Evolutionary conservation across 2,797 vertebrate genomes (phyloP).

Genomic region (Tinamus major): DNA sequence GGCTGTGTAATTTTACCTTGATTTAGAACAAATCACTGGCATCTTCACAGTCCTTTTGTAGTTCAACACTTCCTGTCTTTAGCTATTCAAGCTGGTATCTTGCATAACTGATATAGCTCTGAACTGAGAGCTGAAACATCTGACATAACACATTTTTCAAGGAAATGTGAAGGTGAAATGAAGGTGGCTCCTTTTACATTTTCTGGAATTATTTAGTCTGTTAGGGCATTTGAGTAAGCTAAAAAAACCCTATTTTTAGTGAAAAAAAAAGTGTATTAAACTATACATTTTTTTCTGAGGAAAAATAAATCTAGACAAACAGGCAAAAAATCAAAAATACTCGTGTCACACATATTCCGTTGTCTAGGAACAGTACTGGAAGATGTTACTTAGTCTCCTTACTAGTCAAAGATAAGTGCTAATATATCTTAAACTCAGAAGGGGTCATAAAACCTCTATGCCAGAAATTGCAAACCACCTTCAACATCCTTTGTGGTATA

Average conservation of each 20-base stretch:
- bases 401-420: background rate
- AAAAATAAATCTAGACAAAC: background rate
- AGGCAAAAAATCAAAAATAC: background rate
- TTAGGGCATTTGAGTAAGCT: background rate
- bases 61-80: background rate
- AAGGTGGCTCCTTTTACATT: background rate
- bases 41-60: background rate
- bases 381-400: background rate
- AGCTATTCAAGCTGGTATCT: background rate
- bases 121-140: constrained; percentile 3
- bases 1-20: background rate
- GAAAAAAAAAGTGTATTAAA: constrained; percentile 4
- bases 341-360: background rate
- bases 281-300: background rate
- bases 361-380: background rate
- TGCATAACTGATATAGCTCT: background rate
- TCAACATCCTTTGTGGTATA: background rate
- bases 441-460: background rate
- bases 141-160: background rate
- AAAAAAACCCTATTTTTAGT: constrained; percentile 2
- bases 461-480: background rate
- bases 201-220: background rate
- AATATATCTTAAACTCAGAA: background rate
- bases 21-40: background rate
- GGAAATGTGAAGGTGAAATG: background rate